Conservation (phyloP, 2,888 invertebrate genomes). For the Eremobia ochroleuca region DNA sequence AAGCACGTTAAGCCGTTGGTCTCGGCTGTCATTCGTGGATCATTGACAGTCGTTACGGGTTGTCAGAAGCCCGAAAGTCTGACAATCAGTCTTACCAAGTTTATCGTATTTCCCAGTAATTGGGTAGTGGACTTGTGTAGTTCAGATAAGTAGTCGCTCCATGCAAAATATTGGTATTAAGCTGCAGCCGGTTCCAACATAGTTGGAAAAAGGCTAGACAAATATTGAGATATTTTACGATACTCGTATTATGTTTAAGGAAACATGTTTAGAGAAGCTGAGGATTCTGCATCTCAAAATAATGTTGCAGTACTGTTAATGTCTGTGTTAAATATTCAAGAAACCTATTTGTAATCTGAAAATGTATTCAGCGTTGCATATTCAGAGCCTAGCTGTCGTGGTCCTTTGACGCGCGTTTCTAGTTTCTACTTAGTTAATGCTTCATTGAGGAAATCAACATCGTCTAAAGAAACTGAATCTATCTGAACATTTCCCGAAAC, state of each 20-base stretch:
- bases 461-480: neutral
- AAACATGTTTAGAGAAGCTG: neutral
- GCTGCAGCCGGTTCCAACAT: too few relatives aligned
- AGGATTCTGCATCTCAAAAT: neutral
- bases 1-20: too few relatives aligned
- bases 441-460: slow-evolving; percentile 11
- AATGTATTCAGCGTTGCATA: slow-evolving; percentile 42
- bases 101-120: too few relatives aligned
- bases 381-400: slow-evolving; percentile 30
- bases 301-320: slow-evolving; percentile 20
- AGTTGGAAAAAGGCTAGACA: too few relatives aligned
- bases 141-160: too few relatives aligned
- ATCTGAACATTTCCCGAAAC: neutral
- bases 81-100: too few relatives aligned
- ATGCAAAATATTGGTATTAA: too few relatives aligned
- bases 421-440: slow-evolving; percentile 18
- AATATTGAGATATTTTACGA: neutral
- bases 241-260: neutral
- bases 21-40: too few relatives aligned
- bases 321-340: slow-evolving; percentile 34
- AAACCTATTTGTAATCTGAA: slow-evolving; percentile 37
- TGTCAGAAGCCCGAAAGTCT: too few relatives aligned
- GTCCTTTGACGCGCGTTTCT: slow-evolving; percentile 24
- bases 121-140: too few relatives aligned
- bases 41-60: too few relatives aligned